Evolutionary conservation across 2,888 invertebrate genomes (phyloP).

Genomic region (Ditylenchus weischeri): DNA sequence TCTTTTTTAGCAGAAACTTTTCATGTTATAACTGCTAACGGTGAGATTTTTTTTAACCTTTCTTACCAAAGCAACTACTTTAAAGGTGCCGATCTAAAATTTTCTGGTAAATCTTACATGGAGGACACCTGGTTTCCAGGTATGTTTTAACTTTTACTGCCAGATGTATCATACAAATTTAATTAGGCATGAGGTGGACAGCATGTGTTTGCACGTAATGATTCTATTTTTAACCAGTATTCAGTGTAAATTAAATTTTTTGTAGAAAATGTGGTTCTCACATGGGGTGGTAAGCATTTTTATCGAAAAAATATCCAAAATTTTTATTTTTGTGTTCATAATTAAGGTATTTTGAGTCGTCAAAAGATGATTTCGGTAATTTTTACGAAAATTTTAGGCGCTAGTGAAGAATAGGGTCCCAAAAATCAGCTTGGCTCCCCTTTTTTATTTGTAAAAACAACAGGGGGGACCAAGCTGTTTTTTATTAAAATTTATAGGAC

Average conservation of each 20-base stretch:
- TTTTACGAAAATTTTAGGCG: no score
- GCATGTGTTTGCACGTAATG: not conserved
- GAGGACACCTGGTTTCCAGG: slow-evolving; percentile 28
- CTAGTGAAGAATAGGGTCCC: no score
- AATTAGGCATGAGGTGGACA: slow-evolving; percentile 22
- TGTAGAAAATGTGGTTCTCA: slow-evolving; percentile 21
- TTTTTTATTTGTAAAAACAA: no score
- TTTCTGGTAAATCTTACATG: slow-evolving; percentile 22
- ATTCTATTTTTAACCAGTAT: not conserved
- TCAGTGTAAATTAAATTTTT: not conserved
- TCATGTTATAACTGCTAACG: slow-evolving; percentile 22
- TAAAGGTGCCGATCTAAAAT: slow-evolving; percentile 22
- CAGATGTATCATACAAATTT: not conserved
- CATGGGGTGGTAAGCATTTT: slow-evolving; percentile 19
- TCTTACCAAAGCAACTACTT: not conserved
- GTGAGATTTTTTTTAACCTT: not conserved
- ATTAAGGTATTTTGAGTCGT: slow-evolving; percentile 28
- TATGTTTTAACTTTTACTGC: not conserved
- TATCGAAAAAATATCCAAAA: not conserved
- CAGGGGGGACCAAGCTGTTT: no score
- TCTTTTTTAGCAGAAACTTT: slow-evolving; percentile 25
- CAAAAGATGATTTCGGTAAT: slow-evolving; percentile 22
- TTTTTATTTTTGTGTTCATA: not conserved
- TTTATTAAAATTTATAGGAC: no score
- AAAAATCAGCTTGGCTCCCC: no score